These are phyloP conservation scores for Cebus imitator DNA, from an alignment of 2,113 vertebrate species.

Conservation along the genomic window DNA sequence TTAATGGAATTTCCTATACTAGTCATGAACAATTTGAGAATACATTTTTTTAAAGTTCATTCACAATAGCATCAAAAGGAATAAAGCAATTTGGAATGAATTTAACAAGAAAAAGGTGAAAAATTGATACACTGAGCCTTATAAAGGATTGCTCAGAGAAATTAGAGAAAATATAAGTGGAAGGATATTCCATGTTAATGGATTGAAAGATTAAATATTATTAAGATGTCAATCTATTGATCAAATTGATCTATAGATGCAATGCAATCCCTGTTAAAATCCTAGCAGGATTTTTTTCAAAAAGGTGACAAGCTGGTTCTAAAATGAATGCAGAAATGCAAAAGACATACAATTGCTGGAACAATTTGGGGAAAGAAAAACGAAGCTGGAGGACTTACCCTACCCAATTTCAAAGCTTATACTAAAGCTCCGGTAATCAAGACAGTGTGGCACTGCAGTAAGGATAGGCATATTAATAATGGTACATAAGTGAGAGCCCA, in stretches of 20 bases:
- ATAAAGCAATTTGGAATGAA: not conserved
- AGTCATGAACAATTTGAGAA: not conserved
- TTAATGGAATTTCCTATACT: not conserved
- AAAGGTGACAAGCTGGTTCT: not conserved
- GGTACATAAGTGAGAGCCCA: not conserved
- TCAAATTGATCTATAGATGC: not conserved
- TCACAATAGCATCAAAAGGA: not conserved
- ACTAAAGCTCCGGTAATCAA: too few relatives aligned
- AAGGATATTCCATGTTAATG: not conserved
- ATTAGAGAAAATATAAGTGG: not conserved
- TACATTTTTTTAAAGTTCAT: not conserved
- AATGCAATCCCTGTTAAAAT: not conserved
- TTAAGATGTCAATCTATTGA: not conserved
- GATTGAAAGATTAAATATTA: not conserved
- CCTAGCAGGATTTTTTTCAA: not conserved
- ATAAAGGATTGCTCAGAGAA: not conserved
- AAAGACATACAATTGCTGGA: not conserved
- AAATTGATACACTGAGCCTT: not conserved
- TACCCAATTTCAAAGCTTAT: not conserved
- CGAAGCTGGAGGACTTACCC: not conserved
- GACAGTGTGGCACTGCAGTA: rapidly evolving
- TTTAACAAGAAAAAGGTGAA: not conserved
- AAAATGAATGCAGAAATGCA: not conserved
- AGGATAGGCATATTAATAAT: not conserved
- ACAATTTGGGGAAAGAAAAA: not conserved